Evolutionary conservation across 1,140 invertebrate genomes (phyloP).

Genomic region (Acromyrmex charruanus): DNA sequence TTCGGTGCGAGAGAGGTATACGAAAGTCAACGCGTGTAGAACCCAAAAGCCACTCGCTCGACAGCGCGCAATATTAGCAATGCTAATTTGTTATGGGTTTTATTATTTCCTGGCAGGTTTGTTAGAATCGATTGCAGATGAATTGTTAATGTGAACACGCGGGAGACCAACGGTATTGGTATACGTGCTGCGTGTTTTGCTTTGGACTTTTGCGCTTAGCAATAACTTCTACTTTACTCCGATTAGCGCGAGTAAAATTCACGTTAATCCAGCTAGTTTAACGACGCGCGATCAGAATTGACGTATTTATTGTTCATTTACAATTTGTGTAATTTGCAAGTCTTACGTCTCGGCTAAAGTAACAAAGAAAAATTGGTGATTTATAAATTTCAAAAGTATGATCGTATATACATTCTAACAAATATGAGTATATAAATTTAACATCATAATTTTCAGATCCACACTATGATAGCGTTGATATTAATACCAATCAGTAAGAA

Average conservation of each 20-base stretch:
- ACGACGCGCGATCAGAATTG: neutral
- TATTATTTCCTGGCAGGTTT: slow-evolving; percentile 33
- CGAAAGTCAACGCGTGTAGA: neutral
- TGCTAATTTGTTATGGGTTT: slow-evolving; percentile 4
- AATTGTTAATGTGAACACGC: slow-evolving; percentile 7
- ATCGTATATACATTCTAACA: no score
- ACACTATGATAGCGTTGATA: no score
- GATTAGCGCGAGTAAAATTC: neutral
- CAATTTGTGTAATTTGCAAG: neutral
- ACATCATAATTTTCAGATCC: no score
- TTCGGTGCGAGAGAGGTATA: neutral
- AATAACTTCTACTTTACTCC: neutral
- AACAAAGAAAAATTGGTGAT: neutral
- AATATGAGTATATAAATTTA: no score
- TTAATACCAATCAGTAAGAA: no score
- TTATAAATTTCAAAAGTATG: neutral
- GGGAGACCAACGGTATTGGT: neutral
- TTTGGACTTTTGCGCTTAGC: neutral
- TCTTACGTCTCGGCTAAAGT: neutral
- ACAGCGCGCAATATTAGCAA: slow-evolving; percentile 34
- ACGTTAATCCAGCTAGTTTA: neutral
- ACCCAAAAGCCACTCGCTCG: neutral
- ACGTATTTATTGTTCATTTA: neutral
- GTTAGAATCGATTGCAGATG: slow-evolving; percentile 42
- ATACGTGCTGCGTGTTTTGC: neutral